Percentiles rank a stretch among this genome's conserved stretches.
Conservation (phyloP, 2,888 invertebrate species). For the Drosophila borborema region DNA sequence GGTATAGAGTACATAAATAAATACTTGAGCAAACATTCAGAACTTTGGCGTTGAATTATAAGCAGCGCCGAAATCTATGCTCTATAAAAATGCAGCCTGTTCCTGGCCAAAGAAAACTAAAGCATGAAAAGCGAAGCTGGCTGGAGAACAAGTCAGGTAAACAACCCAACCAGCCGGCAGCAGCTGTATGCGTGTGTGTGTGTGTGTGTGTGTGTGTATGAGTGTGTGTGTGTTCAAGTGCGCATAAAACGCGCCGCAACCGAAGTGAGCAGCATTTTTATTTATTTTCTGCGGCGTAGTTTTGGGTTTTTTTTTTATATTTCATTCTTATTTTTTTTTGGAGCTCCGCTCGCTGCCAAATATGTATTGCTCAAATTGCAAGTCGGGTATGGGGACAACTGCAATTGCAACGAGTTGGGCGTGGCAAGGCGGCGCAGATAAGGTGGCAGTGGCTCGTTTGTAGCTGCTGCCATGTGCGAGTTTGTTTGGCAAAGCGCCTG, state of each 20-base stretch:
- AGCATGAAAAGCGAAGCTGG: slow-evolving; percentile 1
- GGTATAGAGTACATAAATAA: slow-evolving; percentile 70
- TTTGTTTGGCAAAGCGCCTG: slow-evolving; percentile 81
- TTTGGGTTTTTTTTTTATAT: slow-evolving; percentile 40
- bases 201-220: slow-evolving; percentile 6
- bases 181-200: slow-evolving; percentile 52
- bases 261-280: slow-evolving; percentile 76
- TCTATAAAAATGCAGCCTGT: slow-evolving; percentile 65
- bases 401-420: slow-evolving; percentile 60
- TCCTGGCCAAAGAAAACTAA: slow-evolving; percentile 2
- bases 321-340: slow-evolving; percentile 33
- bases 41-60: slow-evolving; percentile 75
- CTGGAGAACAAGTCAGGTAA: slow-evolving; percentile 7
- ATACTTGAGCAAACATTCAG: slow-evolving; percentile 80
- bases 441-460: slow-evolving; percentile 62
- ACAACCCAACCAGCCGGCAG: slow-evolving; percentile 46
- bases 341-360: slow-evolving; percentile 27
- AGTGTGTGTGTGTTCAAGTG: slow-evolving; percentile 53
- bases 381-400: slow-evolving; percentile 13
- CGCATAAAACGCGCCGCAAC: slow-evolving; percentile 74
- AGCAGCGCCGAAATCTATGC: slow-evolving; percentile 75
- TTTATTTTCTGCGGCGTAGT: slow-evolving; percentile 72
- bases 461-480: slow-evolving; percentile 48
- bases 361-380: slow-evolving; percentile 54
- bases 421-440: slow-evolving; percentile 60